Evolutionary conservation across 2,113 vertebrate genomes (phyloP).

Genomic region (Seriola quinqueradiata): DNA sequence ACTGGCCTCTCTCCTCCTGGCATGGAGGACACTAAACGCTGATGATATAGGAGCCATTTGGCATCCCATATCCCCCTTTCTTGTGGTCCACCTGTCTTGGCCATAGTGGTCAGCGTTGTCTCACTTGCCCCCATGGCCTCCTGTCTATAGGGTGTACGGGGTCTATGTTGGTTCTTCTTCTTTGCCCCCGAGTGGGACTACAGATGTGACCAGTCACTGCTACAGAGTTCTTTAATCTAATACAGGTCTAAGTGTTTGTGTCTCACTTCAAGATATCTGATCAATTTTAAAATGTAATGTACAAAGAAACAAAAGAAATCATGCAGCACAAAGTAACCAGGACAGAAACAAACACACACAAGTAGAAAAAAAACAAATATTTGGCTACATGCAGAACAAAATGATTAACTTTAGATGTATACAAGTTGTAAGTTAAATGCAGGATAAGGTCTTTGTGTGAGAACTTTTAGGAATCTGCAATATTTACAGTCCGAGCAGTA

Average conservation of each 20-base stretch:
- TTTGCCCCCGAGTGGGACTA: background rate
- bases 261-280: background rate
- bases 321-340: background rate
- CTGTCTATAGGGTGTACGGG: too few species aligned
- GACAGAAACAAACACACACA: constrained; percentile 9
- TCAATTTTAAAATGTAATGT: constrained; percentile 5
- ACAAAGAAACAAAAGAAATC: constrained; percentile 17
- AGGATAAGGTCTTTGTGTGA: background rate
- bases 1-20: background rate
- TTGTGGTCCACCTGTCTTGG: background rate
- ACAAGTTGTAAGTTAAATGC: background rate
- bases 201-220: background rate
- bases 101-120: background rate
- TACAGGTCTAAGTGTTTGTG: background rate
- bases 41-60: background rate
- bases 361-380: background rate
- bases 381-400: constrained; percentile 14
- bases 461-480: background rate
- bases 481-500: constrained; percentile 15
- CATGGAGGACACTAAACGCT: background rate
- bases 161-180: background rate
- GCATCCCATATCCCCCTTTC: background rate
- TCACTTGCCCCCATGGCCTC: background rate
- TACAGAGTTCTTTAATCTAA: background rate
- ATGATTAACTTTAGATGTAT: background rate